A percentile compares a stretch with the other conserved stretches of the same genome.
These are phyloP conservation scores for Corythornis madagascariensis DNA, from an alignment of 2,113 vertebrate species.

Conservation along the genomic window DNA sequence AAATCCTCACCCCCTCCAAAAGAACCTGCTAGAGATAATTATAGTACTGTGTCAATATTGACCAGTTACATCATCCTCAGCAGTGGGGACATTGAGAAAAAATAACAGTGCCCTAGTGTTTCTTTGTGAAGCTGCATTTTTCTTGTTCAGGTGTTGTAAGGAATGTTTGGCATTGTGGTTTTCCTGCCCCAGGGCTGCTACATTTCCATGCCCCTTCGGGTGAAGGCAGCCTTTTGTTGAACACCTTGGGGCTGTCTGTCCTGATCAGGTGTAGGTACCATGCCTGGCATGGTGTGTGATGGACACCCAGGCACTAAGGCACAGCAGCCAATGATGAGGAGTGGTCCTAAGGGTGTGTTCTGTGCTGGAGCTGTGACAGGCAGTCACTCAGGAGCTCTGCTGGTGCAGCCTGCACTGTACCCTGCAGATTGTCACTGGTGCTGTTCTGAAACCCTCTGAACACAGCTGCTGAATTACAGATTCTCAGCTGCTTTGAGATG, in stretches of 20 bases:
- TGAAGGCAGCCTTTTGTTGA: background rate
- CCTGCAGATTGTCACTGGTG: background rate
- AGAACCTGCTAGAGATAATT: conserved; percentile 15
- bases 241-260: background rate
- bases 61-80: conserved; percentile 10
- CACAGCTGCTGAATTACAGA: background rate
- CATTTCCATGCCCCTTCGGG: background rate
- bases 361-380: background rate
- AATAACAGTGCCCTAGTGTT: background rate
- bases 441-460: background rate
- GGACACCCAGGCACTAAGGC: background rate
- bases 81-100: background rate
- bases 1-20: conserved; percentile 18
- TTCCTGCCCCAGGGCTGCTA: background rate
- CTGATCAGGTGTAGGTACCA: fast-evolving
- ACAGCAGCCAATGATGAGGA: background rate
- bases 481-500: background rate
- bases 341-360: background rate
- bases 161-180: background rate
- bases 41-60: conserved; percentile 20
- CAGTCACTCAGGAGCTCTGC: fast-evolving
- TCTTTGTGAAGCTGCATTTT: conserved; percentile 39
- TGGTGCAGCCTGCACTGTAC: background rate
- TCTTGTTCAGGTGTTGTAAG: background rate
- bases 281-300: background rate